Evolutionary conservation across 2,797 vertebrate species (phyloP).

Genomic region (Megaceryle alcyon): DNA sequence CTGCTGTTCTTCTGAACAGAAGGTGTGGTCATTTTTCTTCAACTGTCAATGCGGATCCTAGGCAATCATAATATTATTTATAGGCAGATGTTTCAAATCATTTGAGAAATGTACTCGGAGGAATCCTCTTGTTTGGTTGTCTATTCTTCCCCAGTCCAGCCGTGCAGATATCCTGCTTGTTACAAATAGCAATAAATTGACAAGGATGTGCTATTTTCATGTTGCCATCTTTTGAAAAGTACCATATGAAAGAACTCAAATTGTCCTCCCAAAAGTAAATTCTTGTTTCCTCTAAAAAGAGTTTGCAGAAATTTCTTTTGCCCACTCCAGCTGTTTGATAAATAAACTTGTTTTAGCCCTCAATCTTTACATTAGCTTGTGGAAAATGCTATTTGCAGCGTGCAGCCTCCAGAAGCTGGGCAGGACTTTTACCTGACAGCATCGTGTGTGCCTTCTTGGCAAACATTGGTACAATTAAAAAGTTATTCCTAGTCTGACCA

Average conservation of each 20-base stretch:
- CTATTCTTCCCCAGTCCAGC: rapidly evolving
- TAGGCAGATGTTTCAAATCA: background rate
- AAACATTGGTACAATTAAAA: background rate
- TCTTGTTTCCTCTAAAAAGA: background rate
- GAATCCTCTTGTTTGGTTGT: background rate
- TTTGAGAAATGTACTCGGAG: background rate
- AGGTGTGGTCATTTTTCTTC: background rate
- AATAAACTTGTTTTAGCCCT: background rate
- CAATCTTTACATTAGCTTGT: background rate
- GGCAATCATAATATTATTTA: background rate
- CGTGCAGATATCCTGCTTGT: background rate
- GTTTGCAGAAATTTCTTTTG: background rate
- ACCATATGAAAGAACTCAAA: background rate
- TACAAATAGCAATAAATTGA: background rate
- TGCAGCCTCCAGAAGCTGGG: background rate
- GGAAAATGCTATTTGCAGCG: background rate
- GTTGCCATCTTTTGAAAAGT: background rate
- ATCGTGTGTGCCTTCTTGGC: background rate
- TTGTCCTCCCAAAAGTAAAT: background rate
- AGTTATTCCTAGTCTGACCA: background rate
- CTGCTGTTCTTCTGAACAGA: background rate
- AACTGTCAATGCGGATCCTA: background rate
- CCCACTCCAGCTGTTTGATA: background rate
- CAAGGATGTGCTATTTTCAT: background rate
- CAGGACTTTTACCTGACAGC: background rate